Evolutionary conservation across 2,113 vertebrate genomes (phyloP).

Genomic region (Poeciliopsis occidentalis): DNA sequence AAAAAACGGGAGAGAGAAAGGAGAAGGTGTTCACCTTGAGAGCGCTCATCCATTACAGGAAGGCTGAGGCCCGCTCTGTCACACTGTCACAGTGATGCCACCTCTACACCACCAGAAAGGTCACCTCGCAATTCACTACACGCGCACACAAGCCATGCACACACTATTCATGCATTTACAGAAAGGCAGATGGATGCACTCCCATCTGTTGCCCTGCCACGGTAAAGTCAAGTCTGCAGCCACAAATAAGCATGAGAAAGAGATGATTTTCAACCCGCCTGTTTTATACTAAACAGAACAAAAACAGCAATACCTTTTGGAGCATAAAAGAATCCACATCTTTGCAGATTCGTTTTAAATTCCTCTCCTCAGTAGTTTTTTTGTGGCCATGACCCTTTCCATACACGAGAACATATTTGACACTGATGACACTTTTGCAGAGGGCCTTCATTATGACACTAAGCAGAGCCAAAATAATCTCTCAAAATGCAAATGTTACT

Average conservation of each 20-base stretch:
- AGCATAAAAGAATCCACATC: neutral
- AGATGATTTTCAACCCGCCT: neutral
- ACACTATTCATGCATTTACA: slow-evolving; percentile 37
- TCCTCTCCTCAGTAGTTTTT: no score
- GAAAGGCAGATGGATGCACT: slow-evolving; percentile 53
- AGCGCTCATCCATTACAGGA: slow-evolving; percentile 83
- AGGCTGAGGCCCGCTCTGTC: slow-evolving; percentile 80
- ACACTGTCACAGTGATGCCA: slow-evolving; percentile 81
- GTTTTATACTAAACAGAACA: neutral
- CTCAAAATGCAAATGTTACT: no score
- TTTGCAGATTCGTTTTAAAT: neutral
- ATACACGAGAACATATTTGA: no score
- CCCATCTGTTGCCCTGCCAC: slow-evolving; percentile 66
- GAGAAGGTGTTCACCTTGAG: slow-evolving; percentile 81
- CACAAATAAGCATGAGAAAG: slow-evolving; percentile 47
- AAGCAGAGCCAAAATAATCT: no score
- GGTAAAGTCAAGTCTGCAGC: slow-evolving; percentile 44
- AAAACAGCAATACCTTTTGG: neutral
- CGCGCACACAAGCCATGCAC: slow-evolving; percentile 18
- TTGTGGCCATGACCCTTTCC: no score
- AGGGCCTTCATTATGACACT: no score
- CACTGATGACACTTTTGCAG: no score
- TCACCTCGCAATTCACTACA: slow-evolving; percentile 73
- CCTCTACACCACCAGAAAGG: slow-evolving; percentile 79
- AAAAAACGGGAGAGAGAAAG: slow-evolving; percentile 42